These are phyloP conservation scores for Hirtodrosophila duncani DNA, from an alignment of 2,888 invertebrate species.

Conservation along the genomic window DNA sequence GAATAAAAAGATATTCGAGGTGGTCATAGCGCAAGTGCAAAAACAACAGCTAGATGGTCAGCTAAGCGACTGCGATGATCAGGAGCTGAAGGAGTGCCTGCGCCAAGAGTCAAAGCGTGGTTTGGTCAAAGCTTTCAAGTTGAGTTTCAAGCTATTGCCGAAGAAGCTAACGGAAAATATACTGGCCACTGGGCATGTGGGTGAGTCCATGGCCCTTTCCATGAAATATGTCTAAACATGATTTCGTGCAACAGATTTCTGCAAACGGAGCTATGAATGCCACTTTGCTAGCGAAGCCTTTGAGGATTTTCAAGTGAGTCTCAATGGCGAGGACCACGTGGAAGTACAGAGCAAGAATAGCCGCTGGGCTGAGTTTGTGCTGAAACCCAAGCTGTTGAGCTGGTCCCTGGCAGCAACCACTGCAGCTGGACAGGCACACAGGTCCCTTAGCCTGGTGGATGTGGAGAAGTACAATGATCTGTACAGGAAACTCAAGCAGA, in stretches of 20 bases:
- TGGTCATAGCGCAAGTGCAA: conserved; percentile 47
- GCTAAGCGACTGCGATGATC: conserved; percentile 18
- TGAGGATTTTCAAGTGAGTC: conserved; percentile 57
- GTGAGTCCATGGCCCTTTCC: too few species aligned
- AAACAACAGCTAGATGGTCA: conserved; percentile 51
- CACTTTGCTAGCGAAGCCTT: conserved; percentile 44
- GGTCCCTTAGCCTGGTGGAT: conserved; percentile 84
- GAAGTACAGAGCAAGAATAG: conserved; percentile 17
- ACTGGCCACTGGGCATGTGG: conserved; percentile 57
- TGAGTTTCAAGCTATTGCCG: conserved; percentile 60
- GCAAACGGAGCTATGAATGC: conserved; percentile 52
- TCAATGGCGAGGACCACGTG: conserved; percentile 35
- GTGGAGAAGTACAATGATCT: conserved; percentile 84
- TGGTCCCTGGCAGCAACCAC: too few species aligned
- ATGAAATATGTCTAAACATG: too few species aligned
- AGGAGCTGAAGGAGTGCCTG: conserved; percentile 28
- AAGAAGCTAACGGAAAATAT: conserved; percentile 55
- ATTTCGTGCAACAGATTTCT: conserved; percentile 73
- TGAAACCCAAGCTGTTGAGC: conserved; percentile 79
- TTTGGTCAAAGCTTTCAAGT: conserved; percentile 48
- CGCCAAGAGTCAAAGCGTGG: neutral
- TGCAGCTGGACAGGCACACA: conserved; percentile 61
- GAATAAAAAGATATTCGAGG: conserved; percentile 85
- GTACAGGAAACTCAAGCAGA: conserved; percentile 87
- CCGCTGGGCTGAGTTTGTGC: conserved; percentile 69